Conservation (phyloP, 2,113 vertebrate species). For the Anolis sagrei region DNA sequence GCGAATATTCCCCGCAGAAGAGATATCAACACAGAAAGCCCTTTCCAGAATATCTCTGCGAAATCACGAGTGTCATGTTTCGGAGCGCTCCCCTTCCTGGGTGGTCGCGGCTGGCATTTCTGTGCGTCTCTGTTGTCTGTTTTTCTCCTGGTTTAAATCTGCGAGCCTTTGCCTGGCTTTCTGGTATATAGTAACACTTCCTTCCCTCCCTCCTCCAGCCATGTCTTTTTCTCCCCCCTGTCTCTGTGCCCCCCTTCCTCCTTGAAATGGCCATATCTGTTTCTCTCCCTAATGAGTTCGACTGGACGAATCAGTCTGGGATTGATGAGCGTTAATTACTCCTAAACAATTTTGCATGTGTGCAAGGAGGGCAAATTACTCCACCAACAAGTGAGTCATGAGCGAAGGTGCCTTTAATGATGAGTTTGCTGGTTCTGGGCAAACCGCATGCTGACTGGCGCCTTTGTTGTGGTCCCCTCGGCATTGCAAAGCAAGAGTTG, state of each 20-base stretch:
- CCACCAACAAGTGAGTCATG: background rate
- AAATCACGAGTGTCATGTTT: background rate
- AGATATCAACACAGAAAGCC: background rate
- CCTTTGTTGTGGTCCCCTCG: constrained; percentile 31
- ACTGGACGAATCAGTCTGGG: constrained; percentile 45
- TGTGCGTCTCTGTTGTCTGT: constrained; percentile 58
- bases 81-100: constrained; percentile 60
- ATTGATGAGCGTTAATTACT: constrained; percentile 30
- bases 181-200: constrained; percentile 24
- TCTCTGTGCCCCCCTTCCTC: background rate
- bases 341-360: constrained; percentile 35
- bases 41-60: background rate
- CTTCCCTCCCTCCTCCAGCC: background rate
- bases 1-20: constrained; percentile 8
- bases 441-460: background rate
- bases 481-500: background rate
- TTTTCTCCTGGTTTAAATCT: constrained; percentile 4
- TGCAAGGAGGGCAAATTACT: constrained; percentile 19
- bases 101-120: constrained; percentile 59
- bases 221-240: background rate
- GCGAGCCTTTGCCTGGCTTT: constrained; percentile 6
- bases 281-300: constrained; percentile 41
- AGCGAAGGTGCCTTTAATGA: constrained; percentile 20
- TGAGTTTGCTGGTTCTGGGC: constrained; percentile 39
- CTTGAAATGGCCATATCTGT: constrained; percentile 23